Evolutionary conservation across 2,888 invertebrate species (phyloP), one percentile per base, ranked within the genome.

Genomic region (Onthophagus sagittarius): DNA sequence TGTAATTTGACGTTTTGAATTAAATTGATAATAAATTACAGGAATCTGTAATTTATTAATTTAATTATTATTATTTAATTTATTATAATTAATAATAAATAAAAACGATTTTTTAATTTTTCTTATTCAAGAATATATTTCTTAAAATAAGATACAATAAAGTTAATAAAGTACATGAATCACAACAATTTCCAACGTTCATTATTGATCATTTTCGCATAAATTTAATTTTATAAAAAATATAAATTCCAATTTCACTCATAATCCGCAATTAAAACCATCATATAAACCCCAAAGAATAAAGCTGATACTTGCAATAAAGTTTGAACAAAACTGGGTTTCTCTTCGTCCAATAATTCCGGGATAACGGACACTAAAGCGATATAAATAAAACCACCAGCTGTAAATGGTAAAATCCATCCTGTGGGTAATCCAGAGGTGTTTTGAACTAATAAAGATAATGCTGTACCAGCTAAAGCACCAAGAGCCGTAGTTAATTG

Each of bases 321-420:
- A 63, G 96, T 96, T 83, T 99, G 98, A 82, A 91, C 89, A 72
- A 97, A 89, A 39, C 90, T 90, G 3, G 90, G 91, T 76, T 85
- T 84, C n/a, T 91, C 90, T 81, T 97, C 96, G 83, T 95, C 94
- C 77, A 99, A 88, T 69, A 99, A 88, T 86, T 99, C 99, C 6
- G 99, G 99, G 82, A 99, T 95, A 15, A 99, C 97, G 76, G 98
- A 98, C 0, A 99, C 99, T 14, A 99, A 96, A 15, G 99, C 99
- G 80, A 99, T 99, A 85, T 99, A 99, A 84, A 99, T 99, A 84
- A 99, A 99, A n/a, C 99, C 98, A 77, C 97, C 98, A 64, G 98
- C 98, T 23, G 98, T 99, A 81, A 99, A 99, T 11, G 99, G 99
- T 73, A 99, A 87, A 72, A 99, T 94, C 91, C 98, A 96, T 5